Base-by-base conservation (phyloP, 2,113 vertebrate genomes). In the Psettodes erumei region DNA sequence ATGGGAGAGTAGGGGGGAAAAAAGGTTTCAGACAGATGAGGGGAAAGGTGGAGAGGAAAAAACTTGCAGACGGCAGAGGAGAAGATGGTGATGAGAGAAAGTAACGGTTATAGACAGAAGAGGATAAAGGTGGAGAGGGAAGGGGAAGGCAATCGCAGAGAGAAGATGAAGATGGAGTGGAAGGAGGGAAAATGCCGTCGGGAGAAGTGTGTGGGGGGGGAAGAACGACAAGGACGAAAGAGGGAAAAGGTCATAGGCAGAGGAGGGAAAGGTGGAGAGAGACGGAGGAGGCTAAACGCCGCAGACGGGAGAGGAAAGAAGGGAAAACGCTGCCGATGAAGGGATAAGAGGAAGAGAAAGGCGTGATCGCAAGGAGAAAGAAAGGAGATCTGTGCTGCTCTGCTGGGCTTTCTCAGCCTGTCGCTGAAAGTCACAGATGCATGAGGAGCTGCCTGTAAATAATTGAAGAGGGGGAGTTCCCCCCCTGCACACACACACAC, bases 361-460 rank as follows among this genome's bases (percentile, higher is more conserved):
- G 51, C 35, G 25, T 35, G 51, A 73, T 65, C 47, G 13, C 32
- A 56, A 74, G 62, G 67, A 83, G 80, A 63, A 69, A 71, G 70
- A 88, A 62, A 28, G 63, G 68, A 82, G 79, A 72, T 86, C 66
- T 82, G 88, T 72, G 80, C 77, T 75, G 83, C 81, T 77, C 75
- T 76, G 84, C 79, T 84, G 72, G 82, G 66, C 64, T 87, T 74
- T 55, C 84, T 85, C 68, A 83, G 84, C 70, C 82, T 88, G 84
- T 83, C 82, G 19, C 81, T 67, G 70, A 76, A 86, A 91, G 77
- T 83, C 81, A 88, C 67, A 86, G 84, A 86, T 83, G 72, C 80
- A 87, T 75, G 78, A 84, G 87, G 80, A n/a, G 72, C 82, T 86
- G 88, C 78, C 82, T 87, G 81, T 87, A 89, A 91, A 92, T 90